Evolutionary conservation across 1,140 invertebrate genomes (phyloP), one percentile per base, ranked within the genome.

Genomic region (Leptonema lineaticorne): DNA sequence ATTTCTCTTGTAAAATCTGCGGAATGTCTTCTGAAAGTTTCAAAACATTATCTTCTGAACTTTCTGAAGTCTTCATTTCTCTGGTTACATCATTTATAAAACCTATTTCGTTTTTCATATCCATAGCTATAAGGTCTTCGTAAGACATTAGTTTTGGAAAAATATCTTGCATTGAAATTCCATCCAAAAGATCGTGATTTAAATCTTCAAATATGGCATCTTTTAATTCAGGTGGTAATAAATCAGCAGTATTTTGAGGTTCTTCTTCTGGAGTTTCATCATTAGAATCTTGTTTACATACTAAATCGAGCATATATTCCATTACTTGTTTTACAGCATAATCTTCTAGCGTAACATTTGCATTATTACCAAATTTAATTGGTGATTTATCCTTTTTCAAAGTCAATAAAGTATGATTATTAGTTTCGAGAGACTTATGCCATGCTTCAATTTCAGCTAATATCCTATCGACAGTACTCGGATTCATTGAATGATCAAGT

Each of bases 151-250:
- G 78, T 76, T 88, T 88, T 7, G 87, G 87, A 75, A 89, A 89
- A 65, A 89, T 88, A 70, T 89, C 88, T 78, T 92, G 88, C 88
- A 92, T 91, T 1, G 90, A 92, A 75, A 92, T 91, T 18, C 90
- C 90, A 74, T 92, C 90, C 8, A 93, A 78, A 28, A 92, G 76
- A 74, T 92, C 91, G 73, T 91, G 88, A 33, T 91, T 91, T 16
- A 92, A 75, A 76, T 93, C 91, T 81, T 92, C 89, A 72, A 92
- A 90, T 75, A 93, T 92, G 14, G 90, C 90, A 76, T 92, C 91
- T 74, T 91, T 90, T 0, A 92, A 82, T 82, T 93, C 91, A 0
- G 90, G 90, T 11, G 91, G 90, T 24, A 93, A 76, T 4, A 92
- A 77, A 77, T 92, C 90, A 6, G 88, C 86, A 5, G 89, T 87